Evolutionary conservation across 2,888 invertebrate genomes (phyloP).

Genomic region (Ectemnius continuus): DNA sequence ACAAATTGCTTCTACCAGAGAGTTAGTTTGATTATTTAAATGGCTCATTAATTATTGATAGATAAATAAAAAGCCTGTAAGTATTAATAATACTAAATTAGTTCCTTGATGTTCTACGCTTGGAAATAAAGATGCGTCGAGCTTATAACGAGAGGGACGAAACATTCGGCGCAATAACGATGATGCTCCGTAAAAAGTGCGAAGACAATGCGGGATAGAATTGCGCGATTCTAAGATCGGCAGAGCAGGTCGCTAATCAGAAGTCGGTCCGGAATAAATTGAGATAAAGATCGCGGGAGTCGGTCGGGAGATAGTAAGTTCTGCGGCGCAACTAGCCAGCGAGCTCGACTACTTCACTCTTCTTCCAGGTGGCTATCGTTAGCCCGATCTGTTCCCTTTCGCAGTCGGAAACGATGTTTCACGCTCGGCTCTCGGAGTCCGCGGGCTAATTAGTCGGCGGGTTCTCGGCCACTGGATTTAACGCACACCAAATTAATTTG

Average conservation of each 20-base stretch:
- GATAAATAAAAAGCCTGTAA: background rate
- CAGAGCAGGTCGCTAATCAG: slow-evolving; percentile 43
- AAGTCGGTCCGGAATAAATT: slow-evolving; percentile 54
- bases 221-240: slow-evolving; percentile 34
- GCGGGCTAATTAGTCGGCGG: slow-evolving; percentile 50
- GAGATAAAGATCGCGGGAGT: slow-evolving; percentile 36
- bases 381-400: slow-evolving; percentile 57
- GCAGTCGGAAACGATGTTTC: slow-evolving; percentile 61
- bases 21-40: background rate
- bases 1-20: background rate
- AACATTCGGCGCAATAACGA: background rate
- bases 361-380: slow-evolving; percentile 38
- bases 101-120: too few species aligned
- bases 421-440: slow-evolving; percentile 39
- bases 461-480: slow-evolving; percentile 35
- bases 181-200: slow-evolving; percentile 10
- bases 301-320: slow-evolving; percentile 37
- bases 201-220: slow-evolving; percentile 19
- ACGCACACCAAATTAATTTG: slow-evolving; percentile 21
- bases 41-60: background rate
- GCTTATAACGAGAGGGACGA: too few species aligned
- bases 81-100: too few species aligned
- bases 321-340: slow-evolving; percentile 24
- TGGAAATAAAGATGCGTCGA: too few species aligned
- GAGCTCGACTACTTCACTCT: too few species aligned